Evolutionary conservation across 2,888 invertebrate genomes (phyloP), one percentile per base, ranked within the genome.

Genomic region (Scaptodrosophila latifasciaeformis): DNA sequence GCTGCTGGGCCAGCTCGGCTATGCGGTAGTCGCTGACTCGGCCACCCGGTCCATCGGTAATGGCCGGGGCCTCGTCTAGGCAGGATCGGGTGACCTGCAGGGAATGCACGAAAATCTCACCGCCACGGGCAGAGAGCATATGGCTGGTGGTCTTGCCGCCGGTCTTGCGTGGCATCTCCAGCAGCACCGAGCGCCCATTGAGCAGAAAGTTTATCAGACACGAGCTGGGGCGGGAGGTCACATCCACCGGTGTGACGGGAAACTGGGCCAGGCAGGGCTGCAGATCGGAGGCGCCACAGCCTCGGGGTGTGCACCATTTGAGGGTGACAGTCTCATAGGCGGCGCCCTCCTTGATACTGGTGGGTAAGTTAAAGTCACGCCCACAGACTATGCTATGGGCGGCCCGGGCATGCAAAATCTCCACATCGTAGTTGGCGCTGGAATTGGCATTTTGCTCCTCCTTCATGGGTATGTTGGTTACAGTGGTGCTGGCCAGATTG

Each of bases 401-500:
- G 12, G 92, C 91, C 6, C 91, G 90, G 0, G 94, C 91, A 84
- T 99, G 99, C 68, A 97, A 92, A 59, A 99, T 93, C 86, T 99
- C 99, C 0, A 99, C 99, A 84, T 99, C 99, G 82, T 99, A 99
- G 87, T 99, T 99, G 0, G 98, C 96, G 52, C 98, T 99, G 0
- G 96, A 96, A 84, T 96, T 96, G 0, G 97, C 97, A 85, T 98
- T 98, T 88, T 98, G 97, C 85, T 99, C 98, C 87, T 99, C 98
- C 89, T 99, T 99, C 99, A 99, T 99, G 1, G 99, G 99, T 76
- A 99, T 99, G 2, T 98, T 96, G 4, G 97, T 97, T 0, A 99
- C 98, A 0, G 98, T 98, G 1, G 99, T 99, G 54, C 95, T 96
- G 0, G 96, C 94, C 40, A 99, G 88, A 83, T 94, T 92, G 77